A percentile compares a stretch with the other conserved stretches of the same genome.
These are phyloP conservation scores for Pomatostomus ruficeps DNA, from an alignment of 2,113 vertebrate genomes.

Conservation along the genomic window DNA sequence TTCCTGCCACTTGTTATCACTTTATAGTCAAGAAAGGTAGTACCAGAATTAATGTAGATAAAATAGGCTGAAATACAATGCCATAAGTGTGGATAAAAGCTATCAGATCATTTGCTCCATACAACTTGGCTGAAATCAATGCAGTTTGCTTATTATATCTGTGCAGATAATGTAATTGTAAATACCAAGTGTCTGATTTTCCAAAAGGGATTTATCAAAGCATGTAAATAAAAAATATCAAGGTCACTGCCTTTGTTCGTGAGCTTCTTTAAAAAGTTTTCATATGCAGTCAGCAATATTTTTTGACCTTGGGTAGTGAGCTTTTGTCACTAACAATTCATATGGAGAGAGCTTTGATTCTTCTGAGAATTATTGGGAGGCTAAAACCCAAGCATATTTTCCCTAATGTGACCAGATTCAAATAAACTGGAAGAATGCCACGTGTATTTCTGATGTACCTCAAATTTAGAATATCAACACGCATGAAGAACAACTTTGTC, in stretches of 20 bases:
- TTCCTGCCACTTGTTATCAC: background rate
- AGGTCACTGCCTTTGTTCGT: background rate
- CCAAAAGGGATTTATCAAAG: background rate
- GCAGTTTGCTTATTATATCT: background rate
- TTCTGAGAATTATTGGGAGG: background rate
- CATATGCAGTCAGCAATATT: background rate
- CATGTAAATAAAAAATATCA: background rate
- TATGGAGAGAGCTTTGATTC: background rate
- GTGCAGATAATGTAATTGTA: background rate
- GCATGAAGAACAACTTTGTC: background rate
- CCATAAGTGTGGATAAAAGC: background rate
- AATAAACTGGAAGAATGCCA: slow-evolving; percentile 6
- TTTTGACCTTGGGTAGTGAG: background rate
- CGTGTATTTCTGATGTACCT: slow-evolving; percentile 21
- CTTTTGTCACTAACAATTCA: background rate
- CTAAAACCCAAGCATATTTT: background rate
- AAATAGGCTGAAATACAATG: background rate
- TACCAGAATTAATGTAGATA: background rate
- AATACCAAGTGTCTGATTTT: background rate
- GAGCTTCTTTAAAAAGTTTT: background rate
- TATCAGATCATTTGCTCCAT: background rate
- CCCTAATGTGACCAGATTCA: background rate
- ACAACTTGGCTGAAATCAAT: background rate
- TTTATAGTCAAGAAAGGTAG: background rate
- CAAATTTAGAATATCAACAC: background rate